Evolutionary conservation across 2,113 vertebrate genomes (phyloP), one percentile per base, ranked within the genome.

Genomic region (Dipodomys stephensi): DNA sequence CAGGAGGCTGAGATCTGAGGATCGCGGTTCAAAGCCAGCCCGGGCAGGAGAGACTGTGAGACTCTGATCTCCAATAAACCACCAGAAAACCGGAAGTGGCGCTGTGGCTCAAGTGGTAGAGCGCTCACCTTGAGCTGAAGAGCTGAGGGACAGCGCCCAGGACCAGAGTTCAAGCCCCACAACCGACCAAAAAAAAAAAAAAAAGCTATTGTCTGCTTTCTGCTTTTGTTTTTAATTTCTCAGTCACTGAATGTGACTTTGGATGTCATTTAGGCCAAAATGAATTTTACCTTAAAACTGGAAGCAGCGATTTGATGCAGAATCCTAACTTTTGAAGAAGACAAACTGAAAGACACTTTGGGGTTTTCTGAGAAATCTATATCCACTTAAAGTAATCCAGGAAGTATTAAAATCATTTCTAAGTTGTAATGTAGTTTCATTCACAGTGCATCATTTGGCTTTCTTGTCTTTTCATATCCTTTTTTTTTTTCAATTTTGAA

Each of bases 241-340:
- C 10, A 80, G 8, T 49, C 77, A 28, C 60, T 53, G 0, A 49
- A 39, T 77, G 12, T 81, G 87, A 91, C 30, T 90, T 88, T 22
- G 20, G 69, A 74, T 57, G 15, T 57, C 3, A 93, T n/a, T 92
- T 91, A 53, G 28, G 68, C 8, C 44, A 32, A 93, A 93, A 88
- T 53, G 68, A 77, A 60, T 57, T 82, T 62, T 65, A 86, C 2
- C 57, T 83, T 16, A 83, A 90, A 93, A 88, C 27, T 32, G 82
- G 19, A 85, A 85, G 18, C 16, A 68, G 4, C 12, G 68, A 10
- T 86, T 44, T 92, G 20, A 64, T 20, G 89, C 27, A 3, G 73
- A 79, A 39, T 64, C n/a, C 16, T 30, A 78, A 74, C 39, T 9
- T 57, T 57, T 64, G 20, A 92, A 57, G 77, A 53, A 35, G 30